A percentile compares a stretch with the other conserved stretches of the same genome.
Conservation (phyloP, 35 echinoderm and acorn worm genomes). For the Apostichopus japonicus region DNA sequence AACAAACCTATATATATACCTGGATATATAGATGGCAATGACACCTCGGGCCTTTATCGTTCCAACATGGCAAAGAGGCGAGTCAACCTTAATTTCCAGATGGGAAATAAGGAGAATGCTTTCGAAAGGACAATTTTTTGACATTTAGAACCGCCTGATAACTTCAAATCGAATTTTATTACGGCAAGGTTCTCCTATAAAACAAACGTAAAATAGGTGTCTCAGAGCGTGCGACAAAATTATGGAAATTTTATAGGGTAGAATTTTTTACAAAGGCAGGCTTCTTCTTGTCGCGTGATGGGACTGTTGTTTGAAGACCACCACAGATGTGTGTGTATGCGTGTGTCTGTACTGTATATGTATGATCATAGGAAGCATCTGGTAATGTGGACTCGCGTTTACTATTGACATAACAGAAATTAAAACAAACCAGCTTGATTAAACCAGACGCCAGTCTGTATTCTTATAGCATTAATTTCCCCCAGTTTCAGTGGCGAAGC, state of each 20-base stretch:
- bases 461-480: too few relatives aligned
- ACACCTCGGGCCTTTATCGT: conserved; percentile 50
- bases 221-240: conserved; percentile 59
- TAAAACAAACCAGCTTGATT: too few relatives aligned
- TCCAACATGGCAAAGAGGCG: conserved; percentile 24
- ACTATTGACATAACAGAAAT: too few relatives aligned
- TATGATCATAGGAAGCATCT: too few relatives aligned
- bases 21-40: not conserved
- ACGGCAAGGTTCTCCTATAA: conserved; percentile 53
- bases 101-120: conserved; percentile 49
- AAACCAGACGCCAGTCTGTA: too few relatives aligned
- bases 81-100: conserved; percentile 48
- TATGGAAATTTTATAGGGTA: conserved; percentile 58
- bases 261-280: conserved; percentile 4
- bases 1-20: not conserved
- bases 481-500: too few relatives aligned
- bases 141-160: conserved; percentile 52
- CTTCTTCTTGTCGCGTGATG: not conserved
- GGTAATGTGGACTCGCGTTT: too few relatives aligned
- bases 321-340: not conserved
- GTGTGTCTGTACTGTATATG: too few relatives aligned
- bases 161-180: conserved; percentile 63
- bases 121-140: conserved; percentile 64
- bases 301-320: conserved; percentile 9
- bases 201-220: conserved; percentile 48